Evolutionary conservation across 2,888 invertebrate species (phyloP).

Genomic region (Pterostichus madidus): DNA sequence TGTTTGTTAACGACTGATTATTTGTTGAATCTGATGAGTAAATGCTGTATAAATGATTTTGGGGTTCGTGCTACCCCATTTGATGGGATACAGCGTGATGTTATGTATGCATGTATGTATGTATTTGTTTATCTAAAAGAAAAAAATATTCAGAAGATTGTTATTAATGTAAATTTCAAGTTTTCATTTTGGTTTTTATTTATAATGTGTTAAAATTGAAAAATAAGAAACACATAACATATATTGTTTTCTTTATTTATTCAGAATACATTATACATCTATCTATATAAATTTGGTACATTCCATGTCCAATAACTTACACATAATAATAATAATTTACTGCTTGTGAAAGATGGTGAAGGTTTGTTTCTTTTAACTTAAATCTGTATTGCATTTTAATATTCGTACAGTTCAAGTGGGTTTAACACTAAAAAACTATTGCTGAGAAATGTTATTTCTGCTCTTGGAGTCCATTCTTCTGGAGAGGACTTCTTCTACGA

Average conservation of each 20-base stretch:
- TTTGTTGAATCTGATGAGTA: too few relatives aligned
- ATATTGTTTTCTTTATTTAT: constrained; percentile 10
- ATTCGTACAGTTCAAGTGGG: constrained; percentile 11
- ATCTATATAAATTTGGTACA: constrained; percentile 22
- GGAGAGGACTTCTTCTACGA: constrained; percentile 66
- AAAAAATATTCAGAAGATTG: too few relatives aligned
- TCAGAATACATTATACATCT: constrained; percentile 28
- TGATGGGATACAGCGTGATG: too few relatives aligned
- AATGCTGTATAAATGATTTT: too few relatives aligned
- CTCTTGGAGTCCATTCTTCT: constrained; percentile 62
- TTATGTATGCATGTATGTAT: too few relatives aligned
- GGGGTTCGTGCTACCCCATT: too few relatives aligned
- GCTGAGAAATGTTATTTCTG: constrained; percentile 62
- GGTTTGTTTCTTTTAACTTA: constrained; percentile 13
- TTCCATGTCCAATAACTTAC: constrained; percentile 8
- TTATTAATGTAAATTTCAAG: too few relatives aligned
- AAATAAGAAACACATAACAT: not conserved
- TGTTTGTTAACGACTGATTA: too few relatives aligned
- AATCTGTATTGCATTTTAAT: not conserved
- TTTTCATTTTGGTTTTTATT: too few relatives aligned
- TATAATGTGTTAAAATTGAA: not conserved
- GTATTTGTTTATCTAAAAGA: too few relatives aligned
- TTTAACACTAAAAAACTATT: constrained; percentile 53
- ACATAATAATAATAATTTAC: not conserved
- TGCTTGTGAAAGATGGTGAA: not conserved